Base-by-base conservation (phyloP, 2,113 vertebrate species). In the Rhabdornis inornatus region DNA sequence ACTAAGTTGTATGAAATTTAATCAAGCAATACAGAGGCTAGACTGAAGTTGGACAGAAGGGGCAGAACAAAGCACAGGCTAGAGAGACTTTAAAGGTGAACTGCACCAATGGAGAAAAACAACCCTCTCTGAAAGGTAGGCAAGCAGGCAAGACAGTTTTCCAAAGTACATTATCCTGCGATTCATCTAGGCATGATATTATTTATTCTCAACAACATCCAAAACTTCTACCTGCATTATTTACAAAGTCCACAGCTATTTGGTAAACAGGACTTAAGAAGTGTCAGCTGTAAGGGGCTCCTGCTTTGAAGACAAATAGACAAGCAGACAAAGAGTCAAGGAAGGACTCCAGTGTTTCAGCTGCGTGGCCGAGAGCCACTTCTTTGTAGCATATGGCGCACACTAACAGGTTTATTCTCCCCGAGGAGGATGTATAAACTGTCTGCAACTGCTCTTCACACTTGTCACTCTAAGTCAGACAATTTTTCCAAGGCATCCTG, bases 331-430 rank as follows among this genome's bases (percentile, higher is more conserved):
- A 97, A 96, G 92, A 92, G 87, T 71, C 90, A 75, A 77, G 90
- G 91, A 71, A 93, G 89, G 69, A 60, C 79, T 91, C 70, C 33
- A 60, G 39, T 11, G 82, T 87, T 95, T 96, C 96, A 97, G 88
- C 96, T 94, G 88, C 5, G 3, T 83, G 88, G 92, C 85, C 44
- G 3, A 90, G 90, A 79, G 94, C 93, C 85, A 83, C 85, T 90
- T 95, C 92, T 92, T 84, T 74, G 92, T 11, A 94, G 94, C 94
- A 96, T 94, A 95, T 95, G 94, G 91, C 66, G 0, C 70, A 75
- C 84, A 95, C 89, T 96, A 95, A 88, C 95, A 87, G 93, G 95
- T 97, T 97, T 95, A 91, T 96, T 89, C 91, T 95, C 91, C 91
- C 91, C 7, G 70, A 96, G 96, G 89, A 97, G 87, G 89, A 72